Percentiles rank a stretch among this genome's conserved stretches.
phyloP scores from a whole-genome alignment of 2,113 vertebrate species.

The Sphyrna mokarran region DNA sequence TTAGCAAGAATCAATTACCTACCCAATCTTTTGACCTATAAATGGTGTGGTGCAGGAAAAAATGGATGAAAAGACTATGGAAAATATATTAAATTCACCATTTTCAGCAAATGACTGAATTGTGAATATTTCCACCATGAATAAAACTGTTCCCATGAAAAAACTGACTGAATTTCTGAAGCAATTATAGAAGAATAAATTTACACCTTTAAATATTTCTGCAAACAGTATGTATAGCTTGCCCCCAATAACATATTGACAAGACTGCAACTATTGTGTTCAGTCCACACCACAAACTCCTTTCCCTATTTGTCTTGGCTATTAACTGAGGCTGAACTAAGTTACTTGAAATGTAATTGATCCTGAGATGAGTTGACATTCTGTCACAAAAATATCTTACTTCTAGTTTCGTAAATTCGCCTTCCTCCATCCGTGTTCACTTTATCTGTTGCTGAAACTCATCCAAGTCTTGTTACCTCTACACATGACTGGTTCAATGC shows the following conservation, averaged over 20 bases:
- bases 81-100: background rate
- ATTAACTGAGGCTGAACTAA: no score
- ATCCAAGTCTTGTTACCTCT: background rate
- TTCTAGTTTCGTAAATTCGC: background rate
- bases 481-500: background rate
- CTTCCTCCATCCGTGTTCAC: no score
- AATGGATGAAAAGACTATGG: background rate
- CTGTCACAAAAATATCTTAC: background rate
- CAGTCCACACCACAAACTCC: no score
- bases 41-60: background rate
- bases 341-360: no score
- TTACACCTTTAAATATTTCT: background rate
- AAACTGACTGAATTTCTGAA: background rate
- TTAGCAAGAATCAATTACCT: background rate
- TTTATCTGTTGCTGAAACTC: background rate
- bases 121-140: background rate
- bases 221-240: background rate
- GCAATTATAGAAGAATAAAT: background rate
- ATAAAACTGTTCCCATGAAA: background rate
- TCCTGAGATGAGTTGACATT: background rate
- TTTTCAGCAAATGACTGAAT: slow-evolving; percentile 1
- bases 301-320: no score
- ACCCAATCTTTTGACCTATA: background rate
- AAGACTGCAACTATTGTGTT: background rate
- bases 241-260: background rate